Evolutionary conservation across 2,797 vertebrate genomes (phyloP).

Genomic region (Telmatherina bonti): DNA sequence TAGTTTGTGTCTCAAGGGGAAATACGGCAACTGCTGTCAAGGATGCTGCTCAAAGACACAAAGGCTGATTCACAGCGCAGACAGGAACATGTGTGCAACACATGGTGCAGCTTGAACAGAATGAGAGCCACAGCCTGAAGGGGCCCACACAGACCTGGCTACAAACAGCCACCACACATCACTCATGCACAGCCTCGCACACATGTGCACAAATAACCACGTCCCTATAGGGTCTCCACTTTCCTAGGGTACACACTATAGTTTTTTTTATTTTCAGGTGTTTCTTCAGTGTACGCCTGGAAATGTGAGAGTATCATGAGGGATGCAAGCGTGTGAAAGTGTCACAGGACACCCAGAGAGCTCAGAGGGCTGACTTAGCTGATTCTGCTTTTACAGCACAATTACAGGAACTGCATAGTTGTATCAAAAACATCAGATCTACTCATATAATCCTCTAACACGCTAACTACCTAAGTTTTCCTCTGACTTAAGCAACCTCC

Average conservation of each 20-base stretch:
- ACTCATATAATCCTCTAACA: constrained; percentile 19
- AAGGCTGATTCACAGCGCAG: constrained; percentile 74
- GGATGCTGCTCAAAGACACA: constrained; percentile 77
- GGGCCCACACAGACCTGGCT: constrained; percentile 70
- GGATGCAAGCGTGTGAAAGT: constrained; percentile 74
- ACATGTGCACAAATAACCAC: constrained; percentile 36
- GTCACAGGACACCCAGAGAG: constrained; percentile 78
- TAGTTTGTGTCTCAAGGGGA: constrained; percentile 62
- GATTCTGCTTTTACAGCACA: constrained; percentile 77
- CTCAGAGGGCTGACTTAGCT: constrained; percentile 79
- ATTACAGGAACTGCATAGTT: constrained; percentile 72
- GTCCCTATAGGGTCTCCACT: constrained; percentile 44
- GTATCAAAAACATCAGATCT: constrained; percentile 52
- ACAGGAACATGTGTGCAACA: constrained; percentile 83
- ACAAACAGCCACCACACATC: constrained; percentile 64
- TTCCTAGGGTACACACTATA: constrained; percentile 33
- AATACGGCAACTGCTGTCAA: constrained; percentile 72
- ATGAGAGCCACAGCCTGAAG: constrained; percentile 63
- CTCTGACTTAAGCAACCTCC: constrained; percentile 38
- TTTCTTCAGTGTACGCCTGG: too few species aligned
- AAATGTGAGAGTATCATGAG: constrained; percentile 19
- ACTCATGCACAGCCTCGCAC: constrained; percentile 25
- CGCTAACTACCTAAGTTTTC: constrained; percentile 40
- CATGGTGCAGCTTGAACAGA: constrained; percentile 71
- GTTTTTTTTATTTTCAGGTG: too few species aligned